A percentile compares a stretch with the other conserved stretches of the same genome.
phyloP scores from a whole-genome alignment of 1,140 invertebrate species.

The Telenomus remus region DNA sequence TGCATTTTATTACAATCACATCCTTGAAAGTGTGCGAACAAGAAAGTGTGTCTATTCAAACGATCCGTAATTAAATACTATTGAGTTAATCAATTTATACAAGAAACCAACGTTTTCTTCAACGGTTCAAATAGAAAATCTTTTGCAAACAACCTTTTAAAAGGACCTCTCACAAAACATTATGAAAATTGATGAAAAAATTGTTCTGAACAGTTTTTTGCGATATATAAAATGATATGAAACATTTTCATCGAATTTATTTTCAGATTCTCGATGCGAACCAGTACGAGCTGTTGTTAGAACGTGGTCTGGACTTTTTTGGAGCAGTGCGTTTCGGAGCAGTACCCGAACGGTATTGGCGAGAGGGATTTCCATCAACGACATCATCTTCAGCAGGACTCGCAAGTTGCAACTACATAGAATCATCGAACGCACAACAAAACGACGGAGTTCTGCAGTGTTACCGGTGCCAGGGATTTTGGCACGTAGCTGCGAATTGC shows the following conservation, averaged over 20 bases:
- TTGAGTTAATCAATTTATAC: neutral
- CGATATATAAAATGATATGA: too few species aligned
- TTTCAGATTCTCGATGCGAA: constrained; percentile 68
- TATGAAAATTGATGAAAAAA: too few species aligned
- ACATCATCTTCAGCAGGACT: neutral
- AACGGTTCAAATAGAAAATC: too few species aligned
- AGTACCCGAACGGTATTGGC: constrained; percentile 71
- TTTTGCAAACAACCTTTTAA: too few species aligned
- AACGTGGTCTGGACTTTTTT: constrained; percentile 74
- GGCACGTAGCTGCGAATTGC: constrained; percentile 77
- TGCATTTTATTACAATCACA: constrained; percentile 32
- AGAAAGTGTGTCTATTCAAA: constrained; percentile 6
- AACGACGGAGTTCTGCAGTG: constrained; percentile 72
- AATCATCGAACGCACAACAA: constrained; percentile 26
- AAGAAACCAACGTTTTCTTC: too few species aligned
- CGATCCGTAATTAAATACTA: neutral
- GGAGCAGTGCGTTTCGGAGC: constrained; percentile 71
- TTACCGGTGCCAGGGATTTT: constrained; percentile 77
- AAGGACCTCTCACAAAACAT: too few species aligned
- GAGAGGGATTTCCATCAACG: constrained; percentile 16
- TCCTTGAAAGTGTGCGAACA: constrained; percentile 32
- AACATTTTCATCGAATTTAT: neutral
- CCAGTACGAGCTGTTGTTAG: constrained; percentile 71
- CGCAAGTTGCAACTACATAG: constrained; percentile 21
- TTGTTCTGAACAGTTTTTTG: too few species aligned